Conservation (phyloP, 2,888 invertebrate species). For the Ramazzottius varieornatus region DNA sequence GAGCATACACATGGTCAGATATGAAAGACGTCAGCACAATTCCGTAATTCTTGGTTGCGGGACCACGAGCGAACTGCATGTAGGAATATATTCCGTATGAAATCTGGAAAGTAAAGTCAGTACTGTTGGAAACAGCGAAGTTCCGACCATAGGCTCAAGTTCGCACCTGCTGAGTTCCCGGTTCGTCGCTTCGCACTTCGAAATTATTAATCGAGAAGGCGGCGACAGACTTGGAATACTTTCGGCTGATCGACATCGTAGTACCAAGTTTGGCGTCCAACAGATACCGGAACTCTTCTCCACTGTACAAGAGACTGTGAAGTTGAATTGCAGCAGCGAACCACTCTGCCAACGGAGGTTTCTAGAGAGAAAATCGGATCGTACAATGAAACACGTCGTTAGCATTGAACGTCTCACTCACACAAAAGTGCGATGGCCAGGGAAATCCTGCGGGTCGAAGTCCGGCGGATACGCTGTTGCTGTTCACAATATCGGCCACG, state of each 20-base stretch:
- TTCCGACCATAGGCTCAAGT: not conserved
- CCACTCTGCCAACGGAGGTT: not conserved
- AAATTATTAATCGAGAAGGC: not conserved
- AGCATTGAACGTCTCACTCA: not conserved
- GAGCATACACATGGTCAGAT: not conserved
- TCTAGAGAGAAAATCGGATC: not conserved
- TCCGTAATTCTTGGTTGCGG: not conserved
- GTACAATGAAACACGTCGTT: not conserved
- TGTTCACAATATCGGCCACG: not conserved
- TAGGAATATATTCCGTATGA: not conserved
- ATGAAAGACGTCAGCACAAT: not conserved
- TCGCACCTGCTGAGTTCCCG: not conserved
- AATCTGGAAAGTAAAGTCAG: too few species aligned
- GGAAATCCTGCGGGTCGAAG: not conserved
- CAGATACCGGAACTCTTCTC: not conserved
- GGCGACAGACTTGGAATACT: not conserved
- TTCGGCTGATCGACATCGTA: slow-evolving; percentile 1
- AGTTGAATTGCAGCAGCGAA: not conserved
- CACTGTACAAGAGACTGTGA: not conserved
- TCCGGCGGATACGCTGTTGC: not conserved
- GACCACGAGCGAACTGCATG: slow-evolving; percentile 1
- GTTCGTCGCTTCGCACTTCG: not conserved
- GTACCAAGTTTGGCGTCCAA: not conserved
- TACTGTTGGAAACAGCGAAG: too few species aligned
- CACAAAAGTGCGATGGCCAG: slow-evolving; percentile 1